Evolutionary conservation across 2,797 vertebrate species (phyloP).

Genomic region (Adelosebastes latens): DNA sequence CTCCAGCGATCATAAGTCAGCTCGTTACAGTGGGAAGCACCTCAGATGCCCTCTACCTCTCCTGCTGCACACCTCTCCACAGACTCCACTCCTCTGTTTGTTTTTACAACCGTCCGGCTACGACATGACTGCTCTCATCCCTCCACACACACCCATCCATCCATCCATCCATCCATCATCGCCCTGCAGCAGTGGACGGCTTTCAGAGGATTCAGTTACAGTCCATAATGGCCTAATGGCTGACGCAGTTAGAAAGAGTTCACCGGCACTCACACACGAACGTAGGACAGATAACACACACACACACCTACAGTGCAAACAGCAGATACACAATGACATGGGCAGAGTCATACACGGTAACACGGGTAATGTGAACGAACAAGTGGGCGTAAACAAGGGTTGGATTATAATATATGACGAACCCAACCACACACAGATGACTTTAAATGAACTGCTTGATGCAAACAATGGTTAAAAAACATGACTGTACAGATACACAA

Average conservation of each 20-base stretch:
- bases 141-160: constrained; percentile 4
- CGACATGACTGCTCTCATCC: constrained; percentile 34
- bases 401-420: not conserved
- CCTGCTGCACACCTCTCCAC: constrained; percentile 21
- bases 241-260: constrained; percentile 57
- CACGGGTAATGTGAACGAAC: not conserved
- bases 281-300: not conserved
- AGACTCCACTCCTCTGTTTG: constrained; percentile 52
- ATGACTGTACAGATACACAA: constrained; percentile 9
- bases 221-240: constrained; percentile 73
- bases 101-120: constrained; percentile 42
- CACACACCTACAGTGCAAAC: not conserved
- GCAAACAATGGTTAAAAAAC: not conserved
- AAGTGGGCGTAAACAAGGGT: not conserved
- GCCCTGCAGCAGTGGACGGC: constrained; percentile 54
- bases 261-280: constrained; percentile 40
- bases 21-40: constrained; percentile 31
- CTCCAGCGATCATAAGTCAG: constrained; percentile 20
- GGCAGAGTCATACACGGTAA: not conserved
- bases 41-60: constrained; percentile 41
- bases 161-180: constrained; percentile 45
- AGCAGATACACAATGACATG: constrained; percentile 8
- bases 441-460: not conserved
- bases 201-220: constrained; percentile 82
- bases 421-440: not conserved